phyloP scores from a whole-genome alignment of 1,140 invertebrate genomes.

The Drosophila mauritiana region DNA sequence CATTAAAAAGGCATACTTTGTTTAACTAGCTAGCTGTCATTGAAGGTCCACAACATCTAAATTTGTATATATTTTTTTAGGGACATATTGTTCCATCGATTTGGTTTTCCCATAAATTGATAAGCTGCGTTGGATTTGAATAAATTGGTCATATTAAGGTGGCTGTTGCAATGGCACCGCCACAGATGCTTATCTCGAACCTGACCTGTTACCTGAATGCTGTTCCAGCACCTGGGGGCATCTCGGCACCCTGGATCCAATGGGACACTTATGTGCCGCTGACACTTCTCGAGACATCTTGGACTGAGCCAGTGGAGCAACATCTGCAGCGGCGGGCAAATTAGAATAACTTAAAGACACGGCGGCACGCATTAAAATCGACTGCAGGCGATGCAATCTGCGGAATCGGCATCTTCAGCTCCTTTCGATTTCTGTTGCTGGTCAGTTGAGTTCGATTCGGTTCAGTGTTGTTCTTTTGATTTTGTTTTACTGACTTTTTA shows the following conservation, averaged over 20 bases:
- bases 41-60: neutral
- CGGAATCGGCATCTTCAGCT: conserved; percentile 3
- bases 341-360: conserved; percentile 80
- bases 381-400: conserved; percentile 28
- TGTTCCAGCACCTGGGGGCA: neutral
- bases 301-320: neutral
- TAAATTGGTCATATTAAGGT: conserved; percentile 20
- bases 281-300: conserved; percentile 50
- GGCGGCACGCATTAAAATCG: conserved; percentile 77
- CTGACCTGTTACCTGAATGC: conserved; percentile 31
- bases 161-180: conserved; percentile 9
- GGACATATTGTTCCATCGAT: neutral
- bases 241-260: conserved; percentile 36
- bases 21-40: too few species aligned
- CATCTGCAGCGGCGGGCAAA: conserved; percentile 51
- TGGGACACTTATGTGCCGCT: conserved; percentile 53
- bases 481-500: neutral
- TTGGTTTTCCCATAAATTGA: too few species aligned
- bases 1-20: too few species aligned
- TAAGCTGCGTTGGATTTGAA: conserved; percentile 14
- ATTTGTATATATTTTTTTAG: neutral
- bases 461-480: neutral
- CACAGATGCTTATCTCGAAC: conserved; percentile 39
- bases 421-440: conserved; percentile 33
- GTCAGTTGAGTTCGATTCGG: neutral